Evolutionary conservation across 2,888 invertebrate genomes (phyloP).

Genomic region (Suillia variegata): DNA sequence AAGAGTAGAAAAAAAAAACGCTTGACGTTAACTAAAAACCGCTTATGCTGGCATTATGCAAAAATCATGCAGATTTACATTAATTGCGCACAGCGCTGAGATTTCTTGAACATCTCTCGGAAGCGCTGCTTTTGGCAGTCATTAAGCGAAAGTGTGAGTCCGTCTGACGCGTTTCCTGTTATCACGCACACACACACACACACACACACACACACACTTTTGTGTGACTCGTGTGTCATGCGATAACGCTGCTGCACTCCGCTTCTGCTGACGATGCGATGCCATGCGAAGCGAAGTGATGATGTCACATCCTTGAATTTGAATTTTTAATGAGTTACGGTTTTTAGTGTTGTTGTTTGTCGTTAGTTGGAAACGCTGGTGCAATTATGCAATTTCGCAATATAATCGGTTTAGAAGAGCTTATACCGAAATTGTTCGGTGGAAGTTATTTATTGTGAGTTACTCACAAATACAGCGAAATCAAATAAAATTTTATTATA

Average conservation of each 20-base stretch:
- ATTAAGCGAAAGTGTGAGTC: constrained; percentile 22
- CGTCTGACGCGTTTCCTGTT: background rate
- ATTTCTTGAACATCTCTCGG: too few species aligned
- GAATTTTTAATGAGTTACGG: constrained; percentile 20
- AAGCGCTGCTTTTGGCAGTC: constrained; percentile 7
- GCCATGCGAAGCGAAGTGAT: too few species aligned
- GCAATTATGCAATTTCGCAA: too few species aligned
- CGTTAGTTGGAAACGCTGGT: too few species aligned
- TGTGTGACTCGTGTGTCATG: background rate
- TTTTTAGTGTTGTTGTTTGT: too few species aligned
- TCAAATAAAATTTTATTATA: too few species aligned
- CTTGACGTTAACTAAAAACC: too few species aligned
- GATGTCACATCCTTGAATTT: constrained; percentile 19
- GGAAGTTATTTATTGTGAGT: too few species aligned
- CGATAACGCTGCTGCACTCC: background rate
- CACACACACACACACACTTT: background rate
- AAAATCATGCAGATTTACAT: constrained; percentile 3
- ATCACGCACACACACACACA: background rate
- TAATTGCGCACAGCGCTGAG: constrained; percentile 11
- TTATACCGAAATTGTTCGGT: too few species aligned
- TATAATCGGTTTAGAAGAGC: too few species aligned
- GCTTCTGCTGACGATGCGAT: background rate
- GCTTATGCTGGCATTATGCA: background rate
- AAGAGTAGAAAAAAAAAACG: too few species aligned
- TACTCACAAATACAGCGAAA: too few species aligned